These are phyloP conservation scores for Anomalospiza imberbis DNA, from an alignment of 2,797 vertebrate genomes.

Conservation along the genomic window DNA sequence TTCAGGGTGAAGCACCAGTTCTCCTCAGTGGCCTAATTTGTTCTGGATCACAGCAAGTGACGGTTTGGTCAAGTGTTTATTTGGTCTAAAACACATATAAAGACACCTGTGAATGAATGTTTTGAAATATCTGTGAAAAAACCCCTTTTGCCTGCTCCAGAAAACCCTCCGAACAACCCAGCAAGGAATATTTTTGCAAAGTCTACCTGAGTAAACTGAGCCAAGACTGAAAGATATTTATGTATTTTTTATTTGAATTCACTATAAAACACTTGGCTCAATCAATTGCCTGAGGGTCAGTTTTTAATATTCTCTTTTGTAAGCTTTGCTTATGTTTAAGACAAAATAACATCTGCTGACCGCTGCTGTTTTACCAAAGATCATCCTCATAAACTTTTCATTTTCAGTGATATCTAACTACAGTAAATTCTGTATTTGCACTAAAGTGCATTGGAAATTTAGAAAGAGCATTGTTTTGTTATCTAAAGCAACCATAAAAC, in stretches of 20 bases:
- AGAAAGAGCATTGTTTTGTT: neutral
- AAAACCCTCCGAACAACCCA: rapidly evolving
- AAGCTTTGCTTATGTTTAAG: neutral
- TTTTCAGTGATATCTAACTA: neutral
- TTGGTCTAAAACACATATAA: neutral
- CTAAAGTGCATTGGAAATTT: neutral
- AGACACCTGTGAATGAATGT: neutral
- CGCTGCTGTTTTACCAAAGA: neutral
- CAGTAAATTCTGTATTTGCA: neutral
- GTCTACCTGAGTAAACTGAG: neutral
- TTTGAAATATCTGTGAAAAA: neutral
- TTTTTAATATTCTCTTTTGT: neutral
- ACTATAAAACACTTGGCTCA: neutral
- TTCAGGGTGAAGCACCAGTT: neutral
- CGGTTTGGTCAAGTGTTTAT: neutral
- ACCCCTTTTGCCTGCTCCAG: rapidly evolving
- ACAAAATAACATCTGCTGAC: neutral
- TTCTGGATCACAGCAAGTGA: neutral
- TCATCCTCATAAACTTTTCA: neutral
- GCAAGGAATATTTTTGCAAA: neutral
- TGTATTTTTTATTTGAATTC: neutral
- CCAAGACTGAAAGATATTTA: neutral
- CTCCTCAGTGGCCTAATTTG: neutral
- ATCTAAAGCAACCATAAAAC: neutral
- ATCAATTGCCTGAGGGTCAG: neutral